Evolutionary conservation across 2,888 invertebrate species (phyloP), one percentile per base, ranked within the genome.

Genomic region (Agonopterix heracliana): DNA sequence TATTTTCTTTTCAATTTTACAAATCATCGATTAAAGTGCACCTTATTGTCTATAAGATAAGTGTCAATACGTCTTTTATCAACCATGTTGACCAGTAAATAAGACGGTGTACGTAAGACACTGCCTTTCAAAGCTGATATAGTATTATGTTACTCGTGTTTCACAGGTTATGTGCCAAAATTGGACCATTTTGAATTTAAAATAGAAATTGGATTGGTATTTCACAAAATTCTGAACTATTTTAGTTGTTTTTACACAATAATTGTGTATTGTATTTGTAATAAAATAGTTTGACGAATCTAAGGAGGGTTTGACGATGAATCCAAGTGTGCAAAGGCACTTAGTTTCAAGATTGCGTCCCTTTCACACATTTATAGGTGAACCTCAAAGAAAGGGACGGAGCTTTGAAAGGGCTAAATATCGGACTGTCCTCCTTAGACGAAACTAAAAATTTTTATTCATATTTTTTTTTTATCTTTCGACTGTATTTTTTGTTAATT

Each of bases 81-180:
- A 17, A 17, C 17, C 17, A 17, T 3, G 17, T 17, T 17, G 17
- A 17, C 7, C 26, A 7, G 26, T 5, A 26, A 38, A 35, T 48
- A 48, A 52, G 47, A 47, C 50, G 47, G 47, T 54, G 50, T 35
- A 9, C 42, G 36, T 14, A 50, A 50, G 47, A 60, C 61, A 62
- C 61, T 67, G 66, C 63, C 64, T 54, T 47, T 56, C 57, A 55
- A 61, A 60, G 38, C 5, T 38, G n/a, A 59, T 55, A 64, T 72
- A 77, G 74, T 79, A 81, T 84, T 85, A 80, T 78, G 78, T 74
- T 69, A 69, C 66, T 38, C 38, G 64, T 72, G 66, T 69, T 41
- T 68, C 73, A 63, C 68, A 66, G 70, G 69, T 68, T 59, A 74
- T 79, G 87, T 86, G 86, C 86, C 86, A 87, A 87, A 87, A 76